Evolutionary conservation across 2,888 invertebrate species (phyloP).

Genomic region (Polymixis lichenea): DNA sequence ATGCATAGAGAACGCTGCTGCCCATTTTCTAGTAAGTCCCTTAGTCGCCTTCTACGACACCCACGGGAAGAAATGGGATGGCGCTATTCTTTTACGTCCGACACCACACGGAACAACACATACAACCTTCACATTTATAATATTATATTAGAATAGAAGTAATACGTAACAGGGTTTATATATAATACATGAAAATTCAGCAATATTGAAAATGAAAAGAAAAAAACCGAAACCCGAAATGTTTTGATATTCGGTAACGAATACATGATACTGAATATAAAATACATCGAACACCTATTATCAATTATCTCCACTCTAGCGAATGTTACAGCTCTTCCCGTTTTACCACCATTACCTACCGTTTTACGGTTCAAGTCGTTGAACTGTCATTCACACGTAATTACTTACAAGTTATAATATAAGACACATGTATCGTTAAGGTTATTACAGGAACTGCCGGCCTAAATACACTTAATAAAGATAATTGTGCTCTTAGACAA

Average conservation of each 20-base stretch:
- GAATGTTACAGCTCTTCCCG: slow-evolving; percentile 28
- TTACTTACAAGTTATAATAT: slow-evolving; percentile 37
- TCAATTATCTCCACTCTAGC: slow-evolving; percentile 43
- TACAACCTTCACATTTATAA: too few relatives aligned
- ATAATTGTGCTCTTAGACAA: slow-evolving; percentile 73
- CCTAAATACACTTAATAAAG: slow-evolving; percentile 71
- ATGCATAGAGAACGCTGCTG: too few relatives aligned
- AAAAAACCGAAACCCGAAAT: not conserved
- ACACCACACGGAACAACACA: too few relatives aligned
- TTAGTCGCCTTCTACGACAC: too few relatives aligned
- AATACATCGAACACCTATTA: slow-evolving; percentile 17
- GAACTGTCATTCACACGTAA: slow-evolving; percentile 64
- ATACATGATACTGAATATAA: too few relatives aligned
- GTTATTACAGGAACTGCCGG: slow-evolving; percentile 67
- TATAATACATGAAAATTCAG: too few relatives aligned
- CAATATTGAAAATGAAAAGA: too few relatives aligned
- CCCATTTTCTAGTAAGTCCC: too few relatives aligned
- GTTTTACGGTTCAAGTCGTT: slow-evolving; percentile 44
- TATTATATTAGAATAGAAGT: too few relatives aligned
- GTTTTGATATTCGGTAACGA: slow-evolving; percentile 1
- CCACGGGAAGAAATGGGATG: too few relatives aligned
- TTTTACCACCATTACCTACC: slow-evolving; percentile 28
- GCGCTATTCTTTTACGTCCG: too few relatives aligned
- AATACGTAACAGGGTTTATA: too few relatives aligned
- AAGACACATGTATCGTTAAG: slow-evolving; percentile 61